These are phyloP conservation scores for Didymodactylos carnosus DNA, from an alignment of 2,888 invertebrate genomes.

Conservation along the genomic window DNA sequence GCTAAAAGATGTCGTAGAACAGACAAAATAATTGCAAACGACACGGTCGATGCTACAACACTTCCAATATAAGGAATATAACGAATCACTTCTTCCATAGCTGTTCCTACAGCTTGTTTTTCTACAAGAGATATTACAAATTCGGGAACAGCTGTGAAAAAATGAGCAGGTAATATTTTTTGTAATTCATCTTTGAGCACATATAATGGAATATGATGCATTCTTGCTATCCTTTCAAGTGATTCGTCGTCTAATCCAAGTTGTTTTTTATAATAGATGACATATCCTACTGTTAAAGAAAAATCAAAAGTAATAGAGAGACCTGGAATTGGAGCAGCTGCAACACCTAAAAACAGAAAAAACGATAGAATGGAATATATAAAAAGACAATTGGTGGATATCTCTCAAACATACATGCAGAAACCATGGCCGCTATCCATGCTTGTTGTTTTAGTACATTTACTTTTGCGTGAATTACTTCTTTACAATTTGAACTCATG, in stretches of 20 bases:
- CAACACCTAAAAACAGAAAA: too few relatives aligned
- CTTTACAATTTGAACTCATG: too few relatives aligned
- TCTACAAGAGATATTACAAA: background rate
- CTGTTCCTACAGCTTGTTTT: background rate
- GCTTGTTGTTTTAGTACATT: too few relatives aligned
- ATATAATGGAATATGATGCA: background rate
- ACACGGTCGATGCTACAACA: background rate
- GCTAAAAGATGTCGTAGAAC: background rate
- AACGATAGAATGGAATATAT: too few relatives aligned
- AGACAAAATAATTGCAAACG: background rate
- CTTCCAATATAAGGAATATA: background rate
- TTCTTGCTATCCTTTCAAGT: background rate
- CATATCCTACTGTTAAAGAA: too few relatives aligned
- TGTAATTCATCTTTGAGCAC: background rate
- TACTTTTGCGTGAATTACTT: too few relatives aligned
- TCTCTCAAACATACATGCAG: too few relatives aligned
- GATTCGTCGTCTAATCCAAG: background rate
- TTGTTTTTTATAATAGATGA: too few relatives aligned
- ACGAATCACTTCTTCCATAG: background rate
- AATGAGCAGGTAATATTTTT: background rate
- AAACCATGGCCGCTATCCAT: too few relatives aligned
- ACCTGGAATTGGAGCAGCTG: too few relatives aligned
- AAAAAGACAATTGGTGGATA: too few relatives aligned
- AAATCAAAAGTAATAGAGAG: too few relatives aligned
- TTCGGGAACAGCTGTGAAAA: background rate